phyloP scores from a whole-genome alignment of 2,113 vertebrate genomes.

The Gobiocypris rarus region DNA sequence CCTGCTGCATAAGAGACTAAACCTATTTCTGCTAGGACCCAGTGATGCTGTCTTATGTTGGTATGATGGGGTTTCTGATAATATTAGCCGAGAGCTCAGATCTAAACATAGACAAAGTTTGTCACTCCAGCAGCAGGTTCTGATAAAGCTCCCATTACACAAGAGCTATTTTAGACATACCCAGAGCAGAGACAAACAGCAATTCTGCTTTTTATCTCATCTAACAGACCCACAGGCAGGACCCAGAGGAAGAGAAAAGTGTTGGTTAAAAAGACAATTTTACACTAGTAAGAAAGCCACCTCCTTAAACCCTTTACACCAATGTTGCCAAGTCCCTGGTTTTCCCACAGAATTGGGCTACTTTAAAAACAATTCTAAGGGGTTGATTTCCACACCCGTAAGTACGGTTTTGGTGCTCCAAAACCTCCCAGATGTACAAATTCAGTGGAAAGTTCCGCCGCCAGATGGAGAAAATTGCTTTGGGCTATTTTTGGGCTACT shows the following conservation, averaged over 20 bases:
- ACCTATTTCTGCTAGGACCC: neutral
- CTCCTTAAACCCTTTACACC: neutral
- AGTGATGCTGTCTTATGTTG: slow-evolving; percentile 25
- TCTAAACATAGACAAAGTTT: slow-evolving; percentile 56
- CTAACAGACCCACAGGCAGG: neutral
- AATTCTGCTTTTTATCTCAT: slow-evolving; percentile 3
- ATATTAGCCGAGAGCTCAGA: slow-evolving; percentile 13
- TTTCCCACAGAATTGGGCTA: too few species aligned
- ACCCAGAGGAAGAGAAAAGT: neutral
- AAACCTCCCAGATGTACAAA: too few species aligned
- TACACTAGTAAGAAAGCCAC: neutral
- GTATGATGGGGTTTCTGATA: slow-evolving; percentile 36
- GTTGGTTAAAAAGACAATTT: neutral
- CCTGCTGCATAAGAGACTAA: neutral
- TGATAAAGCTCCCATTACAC: slow-evolving; percentile 52
- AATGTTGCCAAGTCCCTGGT: too few species aligned
- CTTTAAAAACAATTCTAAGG: too few species aligned
- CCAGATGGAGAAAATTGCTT: too few species aligned
- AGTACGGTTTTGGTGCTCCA: too few species aligned
- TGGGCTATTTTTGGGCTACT: too few species aligned
- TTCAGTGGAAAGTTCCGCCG: too few species aligned
- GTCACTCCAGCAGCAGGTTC: slow-evolving; percentile 34
- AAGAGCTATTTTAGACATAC: slow-evolving; percentile 39
- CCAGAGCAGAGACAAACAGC: slow-evolving; percentile 22
- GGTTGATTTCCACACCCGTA: too few species aligned